Evolutionary conservation across 1,140 invertebrate species (phyloP).

Genomic region (Zaprionus tsacasi): DNA sequence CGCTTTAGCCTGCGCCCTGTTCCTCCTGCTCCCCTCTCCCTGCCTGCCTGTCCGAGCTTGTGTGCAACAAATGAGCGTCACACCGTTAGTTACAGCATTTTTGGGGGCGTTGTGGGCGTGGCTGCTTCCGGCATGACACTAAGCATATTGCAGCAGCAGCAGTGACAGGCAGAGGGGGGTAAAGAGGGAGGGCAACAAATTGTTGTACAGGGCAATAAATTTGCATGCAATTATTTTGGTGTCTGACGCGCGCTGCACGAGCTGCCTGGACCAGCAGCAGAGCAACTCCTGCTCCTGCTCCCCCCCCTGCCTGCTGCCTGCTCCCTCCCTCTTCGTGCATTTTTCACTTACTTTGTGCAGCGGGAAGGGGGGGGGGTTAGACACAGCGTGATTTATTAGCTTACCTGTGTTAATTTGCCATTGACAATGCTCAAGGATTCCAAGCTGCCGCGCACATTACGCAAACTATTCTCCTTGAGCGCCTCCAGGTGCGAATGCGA

Average conservation of each 20-base stretch:
- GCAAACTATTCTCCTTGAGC: conserved; percentile 90
- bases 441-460: conserved; percentile 89
- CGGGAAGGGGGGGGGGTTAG: too few relatives aligned
- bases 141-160: conserved; percentile 23
- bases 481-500: conserved; percentile 92
- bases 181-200: conserved; percentile 11
- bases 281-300: neutral
- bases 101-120: conserved; percentile 14
- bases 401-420: conserved; percentile 88
- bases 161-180: neutral
- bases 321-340: conserved; percentile 16
- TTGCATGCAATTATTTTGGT: conserved; percentile 46
- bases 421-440: conserved; percentile 93
- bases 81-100: conserved; percentile 28
- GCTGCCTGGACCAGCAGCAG: neutral
- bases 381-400: conserved; percentile 22
- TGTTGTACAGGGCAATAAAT: conserved; percentile 43
- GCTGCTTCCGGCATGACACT: conserved; percentile 23
- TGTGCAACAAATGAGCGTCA: conserved; percentile 32
- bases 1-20: too few relatives aligned
- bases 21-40: neutral
- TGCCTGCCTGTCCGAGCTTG: conserved; percentile 1
- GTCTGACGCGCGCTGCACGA: conserved; percentile 17
- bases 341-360: conserved; percentile 23
- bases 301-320: neutral